Base-by-base conservation (phyloP, 2,797 vertebrate genomes). In the Semaprochilodus insignis region DNA sequence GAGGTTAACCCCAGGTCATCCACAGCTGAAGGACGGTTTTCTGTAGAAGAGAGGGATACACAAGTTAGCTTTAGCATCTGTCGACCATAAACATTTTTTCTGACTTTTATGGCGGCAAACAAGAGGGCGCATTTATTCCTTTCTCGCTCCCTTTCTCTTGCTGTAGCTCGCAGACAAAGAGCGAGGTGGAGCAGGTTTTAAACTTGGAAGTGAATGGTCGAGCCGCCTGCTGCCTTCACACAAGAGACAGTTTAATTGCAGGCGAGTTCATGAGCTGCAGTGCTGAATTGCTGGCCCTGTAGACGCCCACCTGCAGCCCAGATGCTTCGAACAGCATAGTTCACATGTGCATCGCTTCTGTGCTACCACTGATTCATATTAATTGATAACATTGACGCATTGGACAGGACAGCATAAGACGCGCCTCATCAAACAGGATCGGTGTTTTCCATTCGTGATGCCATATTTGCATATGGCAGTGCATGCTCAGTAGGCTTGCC, bases 81-180 rank as follows among this genome's bases (percentile, higher is more conserved):
- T 93, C 88, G 90, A 82, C 91, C 83, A 93, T 95, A 96, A 95
- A 95, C 90, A 84, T 92, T 63, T 84, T 48, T 23, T 4, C 15
- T 93, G 94, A 95, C 93, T 89, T 96, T 95, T 94, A 95, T 95
- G 88, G 90, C 85, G 84, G 87, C 76, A 89, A 91, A 94, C 92
- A 94, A 94, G 90, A 91, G 85, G 15, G 84, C 60, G 75, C 88
- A 83, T 87, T 89, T 85, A 85, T 85, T 87, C 87, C 85, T 88
- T 81, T 71, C 85, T 83, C 79, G 44, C 65, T 77, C 57, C 75
- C 66, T 80, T 85, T 87, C 80, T 80, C 75, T 51, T 25, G 75
- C 59, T 34, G 54, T 66, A 23, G 65, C 62, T 52, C 52, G 31
- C 55, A 77, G 87, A 94, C 93, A 95, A 95, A 92, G 87, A 87